Evolutionary conservation across 2,888 invertebrate genomes (phyloP).

Genomic region (Hirtodrosophila duncani): DNA sequence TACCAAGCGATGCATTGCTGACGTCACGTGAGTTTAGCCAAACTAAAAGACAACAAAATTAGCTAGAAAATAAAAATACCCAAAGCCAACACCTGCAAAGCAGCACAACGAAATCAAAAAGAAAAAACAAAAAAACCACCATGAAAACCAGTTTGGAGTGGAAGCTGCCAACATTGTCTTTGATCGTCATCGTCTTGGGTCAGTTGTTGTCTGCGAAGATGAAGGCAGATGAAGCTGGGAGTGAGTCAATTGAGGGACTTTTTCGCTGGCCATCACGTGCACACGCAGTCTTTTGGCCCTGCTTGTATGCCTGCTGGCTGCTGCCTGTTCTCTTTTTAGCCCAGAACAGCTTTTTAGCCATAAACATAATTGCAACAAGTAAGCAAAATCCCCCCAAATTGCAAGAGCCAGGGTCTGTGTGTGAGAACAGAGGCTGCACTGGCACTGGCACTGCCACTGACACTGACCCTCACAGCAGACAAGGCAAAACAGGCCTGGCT

Average conservation of each 20-base stretch:
- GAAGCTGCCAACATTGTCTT: slow-evolving; percentile 18
- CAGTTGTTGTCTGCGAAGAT: too few species aligned
- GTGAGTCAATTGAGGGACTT: too few species aligned
- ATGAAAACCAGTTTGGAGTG: slow-evolving; percentile 27
- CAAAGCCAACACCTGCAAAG: slow-evolving; percentile 27
- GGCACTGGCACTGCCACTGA: too few species aligned
- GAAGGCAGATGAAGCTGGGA: too few species aligned
- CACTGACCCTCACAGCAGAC: not conserved
- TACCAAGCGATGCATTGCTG: slow-evolving; percentile 3
- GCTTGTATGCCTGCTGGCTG: too few species aligned
- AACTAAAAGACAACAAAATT: slow-evolving; percentile 12
- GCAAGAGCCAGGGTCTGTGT: slow-evolving; percentile 2
- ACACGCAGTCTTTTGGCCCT: too few species aligned
- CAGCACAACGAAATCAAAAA: slow-evolving; percentile 11
- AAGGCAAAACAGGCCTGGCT: too few species aligned
- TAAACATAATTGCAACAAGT: slow-evolving; percentile 10
- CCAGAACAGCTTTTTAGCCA: slow-evolving; percentile 16
- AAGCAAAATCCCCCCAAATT: slow-evolving; percentile 22
- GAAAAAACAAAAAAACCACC: slow-evolving; percentile 20
- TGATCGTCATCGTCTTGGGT: too few species aligned
- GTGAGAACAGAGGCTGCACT: too few species aligned
- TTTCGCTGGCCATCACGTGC: too few species aligned
- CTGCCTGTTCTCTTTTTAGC: too few species aligned
- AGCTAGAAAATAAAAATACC: slow-evolving; percentile 11
- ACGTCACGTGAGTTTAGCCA: slow-evolving; percentile 14